Evolutionary conservation across 2,888 invertebrate species (phyloP).

Genomic region (Nomada fucata): DNA sequence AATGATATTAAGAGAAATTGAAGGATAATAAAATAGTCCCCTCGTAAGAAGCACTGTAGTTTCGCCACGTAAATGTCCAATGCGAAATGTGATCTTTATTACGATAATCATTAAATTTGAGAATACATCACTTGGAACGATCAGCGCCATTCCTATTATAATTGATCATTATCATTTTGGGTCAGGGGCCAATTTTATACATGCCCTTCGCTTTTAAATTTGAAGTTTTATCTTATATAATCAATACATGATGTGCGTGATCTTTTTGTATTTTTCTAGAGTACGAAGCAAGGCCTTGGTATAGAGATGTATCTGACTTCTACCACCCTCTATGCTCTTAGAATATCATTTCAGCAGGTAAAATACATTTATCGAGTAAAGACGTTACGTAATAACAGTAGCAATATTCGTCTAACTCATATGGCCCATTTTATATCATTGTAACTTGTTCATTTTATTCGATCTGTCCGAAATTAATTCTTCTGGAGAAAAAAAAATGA

Average conservation of each 20-base stretch:
- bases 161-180: constrained; percentile 6
- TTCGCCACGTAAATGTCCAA: neutral
- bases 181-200: constrained; percentile 29
- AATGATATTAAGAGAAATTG: neutral
- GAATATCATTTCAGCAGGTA: constrained; percentile 79
- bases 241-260: neutral
- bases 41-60: neutral
- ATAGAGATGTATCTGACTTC: constrained; percentile 77
- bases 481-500: neutral
- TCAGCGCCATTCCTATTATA: neutral
- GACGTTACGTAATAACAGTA: constrained; percentile 17
- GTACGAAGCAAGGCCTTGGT: constrained; percentile 63
- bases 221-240: constrained; percentile 18
- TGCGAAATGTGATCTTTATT: neutral
- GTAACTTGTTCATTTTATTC: neutral
- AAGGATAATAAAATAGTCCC: neutral
- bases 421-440: neutral
- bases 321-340: constrained; percentile 75
- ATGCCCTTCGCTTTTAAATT: constrained; percentile 28
- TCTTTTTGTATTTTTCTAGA: constrained; percentile 61
- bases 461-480: neutral
- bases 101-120: too few species aligned
- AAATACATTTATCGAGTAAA: neutral
- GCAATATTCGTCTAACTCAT: neutral
- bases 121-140: too few species aligned